phyloP scores from a whole-genome alignment of 2,113 vertebrate species.

The Ibidorhyncha struthersii region DNA sequence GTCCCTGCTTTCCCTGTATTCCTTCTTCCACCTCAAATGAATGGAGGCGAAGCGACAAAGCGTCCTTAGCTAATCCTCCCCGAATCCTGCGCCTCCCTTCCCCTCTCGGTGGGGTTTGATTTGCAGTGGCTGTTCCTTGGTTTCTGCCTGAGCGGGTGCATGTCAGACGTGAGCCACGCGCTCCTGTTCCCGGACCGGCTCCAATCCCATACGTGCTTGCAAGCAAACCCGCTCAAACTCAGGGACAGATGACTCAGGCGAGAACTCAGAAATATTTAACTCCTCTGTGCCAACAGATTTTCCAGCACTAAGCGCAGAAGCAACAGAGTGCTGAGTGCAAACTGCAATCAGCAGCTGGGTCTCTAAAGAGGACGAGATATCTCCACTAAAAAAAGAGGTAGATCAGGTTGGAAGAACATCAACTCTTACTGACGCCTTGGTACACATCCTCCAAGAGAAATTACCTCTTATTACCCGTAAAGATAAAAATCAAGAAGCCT shows the following conservation, averaged over 20 bases:
- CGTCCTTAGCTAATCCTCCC: not conserved
- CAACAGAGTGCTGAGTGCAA: not conserved
- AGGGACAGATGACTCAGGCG: conserved; percentile 57
- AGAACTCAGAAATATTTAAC: conserved; percentile 56
- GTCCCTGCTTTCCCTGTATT: accelerated
- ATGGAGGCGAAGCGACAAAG: accelerated
- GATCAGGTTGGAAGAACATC: not conserved
- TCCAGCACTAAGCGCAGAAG: not conserved
- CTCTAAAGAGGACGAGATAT: not conserved
- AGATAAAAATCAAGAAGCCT: not conserved
- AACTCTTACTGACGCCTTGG: accelerated
- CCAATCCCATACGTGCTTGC: conserved; percentile 54
- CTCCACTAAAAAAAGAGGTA: not conserved
- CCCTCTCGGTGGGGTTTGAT: not conserved
- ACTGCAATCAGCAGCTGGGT: not conserved
- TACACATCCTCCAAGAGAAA: not conserved
- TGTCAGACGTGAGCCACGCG: not conserved
- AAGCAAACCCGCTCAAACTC: not conserved
- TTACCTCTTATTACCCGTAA: not conserved
- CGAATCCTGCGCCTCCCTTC: accelerated
- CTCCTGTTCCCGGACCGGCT: conserved; percentile 40
- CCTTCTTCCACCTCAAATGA: not conserved
- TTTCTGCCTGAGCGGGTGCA: not conserved
- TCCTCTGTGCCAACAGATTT: conserved; percentile 17
- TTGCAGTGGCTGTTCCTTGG: not conserved